Evolutionary conservation across 1,140 invertebrate genomes (phyloP).

Genomic region (Sogatella furcifera): DNA sequence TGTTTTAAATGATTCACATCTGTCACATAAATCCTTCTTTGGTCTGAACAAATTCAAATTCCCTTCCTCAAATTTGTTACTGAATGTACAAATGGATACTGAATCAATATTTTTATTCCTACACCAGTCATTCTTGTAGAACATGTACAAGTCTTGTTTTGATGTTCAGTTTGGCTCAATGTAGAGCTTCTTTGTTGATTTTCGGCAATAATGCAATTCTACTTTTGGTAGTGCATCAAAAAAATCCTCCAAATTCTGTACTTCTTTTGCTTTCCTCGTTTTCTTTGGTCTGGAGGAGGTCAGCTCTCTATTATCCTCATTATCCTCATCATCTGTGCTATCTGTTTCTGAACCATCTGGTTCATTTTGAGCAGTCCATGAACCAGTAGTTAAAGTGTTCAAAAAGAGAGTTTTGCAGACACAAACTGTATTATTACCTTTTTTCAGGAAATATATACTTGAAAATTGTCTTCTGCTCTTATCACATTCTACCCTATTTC

Average conservation of each 20-base stretch:
- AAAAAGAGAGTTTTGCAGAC: constrained; percentile 13
- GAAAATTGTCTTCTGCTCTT: constrained; percentile 9
- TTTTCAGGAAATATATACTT: constrained; percentile 7
- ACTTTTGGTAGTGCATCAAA: not conserved
- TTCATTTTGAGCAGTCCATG: not conserved
- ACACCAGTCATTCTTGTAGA: constrained; percentile 10
- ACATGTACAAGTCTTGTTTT: constrained; percentile 3
- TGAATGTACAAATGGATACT: not conserved
- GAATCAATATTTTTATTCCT: constrained; percentile 2
- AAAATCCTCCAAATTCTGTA: constrained; percentile 4
- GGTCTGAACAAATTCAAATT: constrained; percentile 27
- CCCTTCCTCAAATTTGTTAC: constrained; percentile 22
- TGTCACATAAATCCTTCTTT: constrained; percentile 31
- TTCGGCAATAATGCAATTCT: constrained; percentile 9
- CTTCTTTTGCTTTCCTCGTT: not conserved
- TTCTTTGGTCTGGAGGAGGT: not conserved
- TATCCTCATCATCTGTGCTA: not conserved
- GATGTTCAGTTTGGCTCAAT: constrained; percentile 4
- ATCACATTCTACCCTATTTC: not conserved
- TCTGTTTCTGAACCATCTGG: not conserved
- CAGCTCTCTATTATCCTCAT: not conserved
- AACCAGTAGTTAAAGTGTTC: constrained; percentile 3
- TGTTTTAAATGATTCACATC: constrained; percentile 25
- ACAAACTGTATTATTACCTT: not conserved
- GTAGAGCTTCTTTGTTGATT: not conserved